Conservation (phyloP, 2,888 invertebrate species). For the Deroplatys truncata region DNA sequence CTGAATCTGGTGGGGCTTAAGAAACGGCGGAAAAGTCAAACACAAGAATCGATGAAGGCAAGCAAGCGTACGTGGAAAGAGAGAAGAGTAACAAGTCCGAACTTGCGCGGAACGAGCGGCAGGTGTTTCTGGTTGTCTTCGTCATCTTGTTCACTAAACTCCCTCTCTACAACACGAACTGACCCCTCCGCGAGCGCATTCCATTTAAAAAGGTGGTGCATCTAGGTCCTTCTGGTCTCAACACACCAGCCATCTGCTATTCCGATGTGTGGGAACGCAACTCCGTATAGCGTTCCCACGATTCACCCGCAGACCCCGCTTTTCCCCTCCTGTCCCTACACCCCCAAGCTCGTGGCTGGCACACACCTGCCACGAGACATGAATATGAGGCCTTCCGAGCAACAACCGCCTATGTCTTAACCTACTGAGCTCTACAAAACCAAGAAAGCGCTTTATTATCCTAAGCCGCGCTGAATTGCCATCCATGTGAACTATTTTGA, state of each 20-base stretch:
- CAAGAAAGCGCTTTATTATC: too few species aligned
- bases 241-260: conserved; percentile 27
- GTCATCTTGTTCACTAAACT: background rate
- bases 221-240: background rate
- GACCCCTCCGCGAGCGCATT: background rate
- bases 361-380: conserved; percentile 34
- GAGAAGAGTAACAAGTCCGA: background rate
- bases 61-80: background rate
- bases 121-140: background rate
- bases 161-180: background rate
- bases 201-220: background rate
- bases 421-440: too few species aligned
- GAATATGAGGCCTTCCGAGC: background rate
- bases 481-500: background rate
- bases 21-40: background rate
- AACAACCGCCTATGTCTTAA: background rate
- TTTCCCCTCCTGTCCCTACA: conserved; percentile 1
- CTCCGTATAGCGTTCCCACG: conserved; percentile 31
- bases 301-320: conserved; percentile 20
- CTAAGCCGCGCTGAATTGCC: too few species aligned
- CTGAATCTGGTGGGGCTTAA: background rate
- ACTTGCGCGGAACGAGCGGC: background rate
- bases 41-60: background rate
- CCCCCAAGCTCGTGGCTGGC: conserved; percentile 30
- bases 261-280: conserved; percentile 33